These are phyloP conservation scores for Nothocercus nigrocapillus DNA, from an alignment of 2,113 vertebrate species.

Conservation along the genomic window DNA sequence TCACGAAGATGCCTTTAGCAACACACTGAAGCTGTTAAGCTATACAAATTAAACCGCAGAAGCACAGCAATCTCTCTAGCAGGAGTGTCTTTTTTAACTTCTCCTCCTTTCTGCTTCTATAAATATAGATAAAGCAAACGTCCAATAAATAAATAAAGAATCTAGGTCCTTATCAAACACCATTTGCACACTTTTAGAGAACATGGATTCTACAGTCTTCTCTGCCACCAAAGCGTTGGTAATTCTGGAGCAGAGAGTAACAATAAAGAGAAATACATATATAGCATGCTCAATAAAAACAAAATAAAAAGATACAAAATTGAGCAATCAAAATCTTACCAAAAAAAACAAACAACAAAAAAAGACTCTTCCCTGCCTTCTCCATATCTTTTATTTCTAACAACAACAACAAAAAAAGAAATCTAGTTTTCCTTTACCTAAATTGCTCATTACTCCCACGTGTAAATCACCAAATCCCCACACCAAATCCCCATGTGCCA, in stretches of 20 bases:
- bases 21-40: background rate
- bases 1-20: background rate
- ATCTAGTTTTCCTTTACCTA: background rate
- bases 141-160: background rate
- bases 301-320: background rate
- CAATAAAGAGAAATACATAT: background rate
- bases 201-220: background rate
- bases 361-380: background rate
- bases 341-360: background rate
- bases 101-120: background rate
- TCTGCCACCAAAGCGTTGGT: background rate
- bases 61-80: background rate
- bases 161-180: background rate
- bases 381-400: background rate
- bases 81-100: background rate
- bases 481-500: background rate
- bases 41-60: background rate
- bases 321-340: background rate
- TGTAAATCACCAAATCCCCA: background rate
- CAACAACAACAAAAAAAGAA: background rate
- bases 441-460: background rate
- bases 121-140: accelerated
- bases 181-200: background rate
- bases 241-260: background rate
- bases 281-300: background rate